These are phyloP conservation scores for Phymatocera aterrima DNA, from an alignment of 2,888 invertebrate genomes.

Conservation along the genomic window DNA sequence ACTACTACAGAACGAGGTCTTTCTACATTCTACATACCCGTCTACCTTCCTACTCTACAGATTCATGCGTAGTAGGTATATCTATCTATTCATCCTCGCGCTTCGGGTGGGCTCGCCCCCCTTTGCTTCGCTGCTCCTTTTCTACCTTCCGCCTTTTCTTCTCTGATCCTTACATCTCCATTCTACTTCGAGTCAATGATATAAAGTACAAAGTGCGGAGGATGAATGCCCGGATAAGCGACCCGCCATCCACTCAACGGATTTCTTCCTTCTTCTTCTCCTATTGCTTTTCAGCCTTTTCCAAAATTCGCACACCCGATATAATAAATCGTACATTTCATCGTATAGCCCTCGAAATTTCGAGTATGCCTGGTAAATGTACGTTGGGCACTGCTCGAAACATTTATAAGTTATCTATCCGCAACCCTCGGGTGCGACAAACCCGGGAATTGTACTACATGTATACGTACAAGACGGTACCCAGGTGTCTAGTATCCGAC, in stretches of 20 bases:
- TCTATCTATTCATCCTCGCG: too few relatives aligned
- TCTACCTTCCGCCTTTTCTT: too few relatives aligned
- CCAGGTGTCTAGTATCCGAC: too few relatives aligned
- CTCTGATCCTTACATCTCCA: slow-evolving; percentile 27
- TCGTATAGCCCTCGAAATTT: background rate
- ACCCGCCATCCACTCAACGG: slow-evolving; percentile 14
- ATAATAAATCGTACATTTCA: background rate
- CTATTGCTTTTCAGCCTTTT: slow-evolving; percentile 14
- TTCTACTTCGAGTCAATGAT: slow-evolving; percentile 26
- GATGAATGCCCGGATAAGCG: slow-evolving; percentile 27
- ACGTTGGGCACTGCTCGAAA: too few relatives aligned
- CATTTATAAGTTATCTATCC: too few relatives aligned
- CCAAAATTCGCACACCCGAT: background rate
- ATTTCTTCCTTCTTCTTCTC: slow-evolving; percentile 16
- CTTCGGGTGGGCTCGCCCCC: background rate
- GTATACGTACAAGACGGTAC: too few relatives aligned
- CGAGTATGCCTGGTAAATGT: too few relatives aligned
- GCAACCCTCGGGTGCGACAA: too few relatives aligned
- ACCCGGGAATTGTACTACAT: too few relatives aligned
- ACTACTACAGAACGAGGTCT: background rate
- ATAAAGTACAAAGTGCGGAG: slow-evolving; percentile 37
- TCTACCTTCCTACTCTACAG: too few relatives aligned
- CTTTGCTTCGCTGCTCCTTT: too few relatives aligned
- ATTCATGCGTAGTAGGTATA: too few relatives aligned
- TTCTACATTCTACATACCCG: background rate